Percentiles rank a stretch among this genome's conserved stretches.
phyloP scores from a whole-genome alignment of 2,888 invertebrate species.

The Muscina levida region DNA sequence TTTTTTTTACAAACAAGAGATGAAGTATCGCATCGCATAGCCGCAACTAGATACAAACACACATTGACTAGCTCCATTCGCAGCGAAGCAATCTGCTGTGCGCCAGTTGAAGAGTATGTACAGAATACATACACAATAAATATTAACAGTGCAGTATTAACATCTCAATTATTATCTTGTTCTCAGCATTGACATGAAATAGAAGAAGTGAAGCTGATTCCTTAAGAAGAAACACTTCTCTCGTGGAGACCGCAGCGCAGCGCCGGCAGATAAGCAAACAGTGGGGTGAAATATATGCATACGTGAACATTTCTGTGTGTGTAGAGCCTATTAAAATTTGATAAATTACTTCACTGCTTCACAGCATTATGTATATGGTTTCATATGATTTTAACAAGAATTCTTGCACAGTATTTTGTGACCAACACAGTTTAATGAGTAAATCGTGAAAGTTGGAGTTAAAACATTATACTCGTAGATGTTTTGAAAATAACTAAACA shows the following conservation, averaged over 20 bases:
- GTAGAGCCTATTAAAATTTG: slow-evolving; percentile 76
- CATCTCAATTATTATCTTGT: slow-evolving; percentile 43
- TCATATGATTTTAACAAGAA: slow-evolving; percentile 76
- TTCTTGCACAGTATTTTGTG: slow-evolving; percentile 56
- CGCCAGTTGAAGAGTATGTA: too few relatives aligned
- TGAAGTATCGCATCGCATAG: slow-evolving; percentile 7
- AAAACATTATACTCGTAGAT: too few relatives aligned
- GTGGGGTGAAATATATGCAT: slow-evolving; percentile 36
- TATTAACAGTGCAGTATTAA: slow-evolving; percentile 23
- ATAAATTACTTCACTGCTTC: slow-evolving; percentile 76
- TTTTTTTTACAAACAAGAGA: not conserved
- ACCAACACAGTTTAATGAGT: too few relatives aligned
- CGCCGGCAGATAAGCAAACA: slow-evolving; percentile 32
- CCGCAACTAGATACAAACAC: not conserved
- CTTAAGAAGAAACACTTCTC: not conserved
- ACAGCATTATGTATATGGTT: slow-evolving; percentile 65
- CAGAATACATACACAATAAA: not conserved
- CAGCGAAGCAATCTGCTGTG: too few relatives aligned
- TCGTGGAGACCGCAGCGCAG: not conserved
- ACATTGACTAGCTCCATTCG: too few relatives aligned
- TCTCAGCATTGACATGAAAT: slow-evolving; percentile 46
- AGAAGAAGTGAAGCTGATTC: slow-evolving; percentile 1
- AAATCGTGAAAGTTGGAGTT: too few relatives aligned
- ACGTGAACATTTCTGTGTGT: slow-evolving; percentile 14
- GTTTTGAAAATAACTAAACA: too few relatives aligned